phyloP scores from a whole-genome alignment of 2,888 invertebrate species.

The Plebejus melissa region DNA sequence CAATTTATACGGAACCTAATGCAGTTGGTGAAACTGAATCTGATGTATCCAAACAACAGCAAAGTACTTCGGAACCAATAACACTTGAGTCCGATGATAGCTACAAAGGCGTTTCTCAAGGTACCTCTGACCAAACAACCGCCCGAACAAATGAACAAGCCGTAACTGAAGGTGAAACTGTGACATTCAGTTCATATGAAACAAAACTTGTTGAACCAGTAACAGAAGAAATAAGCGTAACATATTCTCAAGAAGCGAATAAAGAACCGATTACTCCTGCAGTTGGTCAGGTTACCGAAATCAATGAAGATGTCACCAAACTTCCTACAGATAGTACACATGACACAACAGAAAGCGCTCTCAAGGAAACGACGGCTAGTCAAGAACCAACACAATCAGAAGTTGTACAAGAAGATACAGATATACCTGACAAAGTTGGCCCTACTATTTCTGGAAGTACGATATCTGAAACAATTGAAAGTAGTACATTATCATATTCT shows the following conservation, averaged over 20 bases:
- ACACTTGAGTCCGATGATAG: background rate
- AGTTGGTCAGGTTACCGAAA: background rate
- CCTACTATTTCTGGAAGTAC: slow-evolving; percentile 5
- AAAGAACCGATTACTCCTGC: slow-evolving; percentile 30
- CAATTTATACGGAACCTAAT: background rate
- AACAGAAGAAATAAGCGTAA: slow-evolving; percentile 31
- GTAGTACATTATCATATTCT: background rate
- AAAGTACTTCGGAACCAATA: background rate
- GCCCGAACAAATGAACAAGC: slow-evolving; percentile 5
- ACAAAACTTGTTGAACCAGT: slow-evolving; percentile 28
- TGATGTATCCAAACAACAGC: background rate
- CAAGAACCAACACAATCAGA: too few relatives aligned
- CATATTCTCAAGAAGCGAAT: slow-evolving; percentile 32
- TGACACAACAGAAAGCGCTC: background rate
- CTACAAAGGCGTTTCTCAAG: background rate
- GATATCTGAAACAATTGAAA: slow-evolving; percentile 13
- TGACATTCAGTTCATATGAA: slow-evolving; percentile 17
- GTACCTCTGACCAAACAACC: background rate
- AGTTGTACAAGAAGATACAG: background rate
- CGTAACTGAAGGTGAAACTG: slow-evolving; percentile 2
- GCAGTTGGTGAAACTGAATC: background rate
- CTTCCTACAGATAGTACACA: background rate
- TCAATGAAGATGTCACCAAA: slow-evolving; percentile 19
- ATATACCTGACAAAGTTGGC: background rate
- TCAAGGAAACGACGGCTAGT: background rate